Conservation (phyloP, 2,797 vertebrate genomes). For the Orientallactaga sibirica region DNA sequence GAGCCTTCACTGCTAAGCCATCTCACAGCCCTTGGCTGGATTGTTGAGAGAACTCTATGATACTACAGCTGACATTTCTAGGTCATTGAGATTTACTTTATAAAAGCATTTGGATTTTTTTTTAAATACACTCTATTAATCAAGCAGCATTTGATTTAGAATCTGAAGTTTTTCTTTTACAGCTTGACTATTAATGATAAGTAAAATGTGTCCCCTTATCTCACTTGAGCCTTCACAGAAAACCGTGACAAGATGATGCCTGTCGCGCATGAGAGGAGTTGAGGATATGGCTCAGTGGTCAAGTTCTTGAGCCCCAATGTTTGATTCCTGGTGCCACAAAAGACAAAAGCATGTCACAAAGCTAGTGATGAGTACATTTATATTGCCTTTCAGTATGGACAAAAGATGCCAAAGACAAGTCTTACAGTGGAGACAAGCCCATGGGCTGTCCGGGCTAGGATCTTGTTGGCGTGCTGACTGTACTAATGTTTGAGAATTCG, state of each 20-base stretch:
- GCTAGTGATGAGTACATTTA: background rate
- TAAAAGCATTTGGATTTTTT: slow-evolving; percentile 34
- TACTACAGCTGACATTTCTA: background rate
- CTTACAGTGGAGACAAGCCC: background rate
- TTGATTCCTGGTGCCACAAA: background rate
- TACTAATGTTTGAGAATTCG: too few relatives aligned
- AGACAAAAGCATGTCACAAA: background rate
- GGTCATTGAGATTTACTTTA: slow-evolving; percentile 3
- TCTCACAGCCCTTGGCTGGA: too few relatives aligned
- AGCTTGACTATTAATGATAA: background rate
- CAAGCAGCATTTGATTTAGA: slow-evolving; percentile 1
- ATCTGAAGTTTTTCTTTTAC: background rate
- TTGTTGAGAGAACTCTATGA: background rate
- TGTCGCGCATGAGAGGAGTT: background rate
- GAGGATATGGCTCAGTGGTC: too few relatives aligned
- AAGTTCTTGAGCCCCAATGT: background rate
- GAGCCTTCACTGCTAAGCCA: too few relatives aligned
- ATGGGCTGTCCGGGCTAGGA: background rate
- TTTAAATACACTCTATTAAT: slow-evolving; percentile 22
- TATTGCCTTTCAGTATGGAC: background rate
- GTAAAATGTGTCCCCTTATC: background rate
- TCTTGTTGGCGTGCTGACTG: too few relatives aligned
- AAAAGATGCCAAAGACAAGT: background rate
- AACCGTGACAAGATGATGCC: background rate
- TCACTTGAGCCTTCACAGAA: background rate